Base-by-base conservation (phyloP, 2,797 vertebrate genomes). In the Pyrocephalus nanus region DNA sequence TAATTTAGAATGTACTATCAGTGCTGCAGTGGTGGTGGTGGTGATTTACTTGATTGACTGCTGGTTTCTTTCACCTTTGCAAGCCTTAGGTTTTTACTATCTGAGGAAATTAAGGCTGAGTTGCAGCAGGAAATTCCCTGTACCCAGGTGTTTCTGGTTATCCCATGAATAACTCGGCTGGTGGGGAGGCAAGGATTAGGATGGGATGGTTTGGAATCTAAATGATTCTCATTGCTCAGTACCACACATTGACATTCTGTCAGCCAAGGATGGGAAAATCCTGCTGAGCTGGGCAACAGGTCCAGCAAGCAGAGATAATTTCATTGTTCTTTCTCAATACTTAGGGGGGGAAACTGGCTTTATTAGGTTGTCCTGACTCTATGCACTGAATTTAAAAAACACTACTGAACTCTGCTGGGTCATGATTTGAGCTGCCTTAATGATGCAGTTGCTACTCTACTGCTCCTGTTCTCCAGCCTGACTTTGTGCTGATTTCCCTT, bases 141-240 rank as follows among this genome's bases (percentile, higher is more conserved):
- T 98, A 97, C 82, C 96, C 98, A 98, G 98, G 98, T 98, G 98
- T 98, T 98, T 98, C 97, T 98, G 97, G 98, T 98, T 98, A 98
- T 98, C 97, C 94, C 15, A 43, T 12, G 92, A 97, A 97, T 97
- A 96, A 91, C 92, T 96, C 11, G 72, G 92, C 96, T 95, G 90
- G 95, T 91, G 95, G 94, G 94, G 96, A 96, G 90, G 87, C 45
- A 11, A 96, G 96, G 95, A 95, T 95, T 96, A 96, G 95, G 96
- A 96, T 94, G 94, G 92, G 96, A 93, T 94, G 95, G 96, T 96
- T 97, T 96, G 96, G 95, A 97, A 96, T 97, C 97, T 88, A 91
- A 96, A 96, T 96, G 95, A 97, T 96, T 87, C 95, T 96, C 92
- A 73, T 91, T 94, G 85, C 93, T 91, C 50, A 25, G 72, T 88